These are phyloP conservation scores for Hemicrepidius hirtus DNA, from an alignment of 2,888 invertebrate species.

Conservation along the genomic window DNA sequence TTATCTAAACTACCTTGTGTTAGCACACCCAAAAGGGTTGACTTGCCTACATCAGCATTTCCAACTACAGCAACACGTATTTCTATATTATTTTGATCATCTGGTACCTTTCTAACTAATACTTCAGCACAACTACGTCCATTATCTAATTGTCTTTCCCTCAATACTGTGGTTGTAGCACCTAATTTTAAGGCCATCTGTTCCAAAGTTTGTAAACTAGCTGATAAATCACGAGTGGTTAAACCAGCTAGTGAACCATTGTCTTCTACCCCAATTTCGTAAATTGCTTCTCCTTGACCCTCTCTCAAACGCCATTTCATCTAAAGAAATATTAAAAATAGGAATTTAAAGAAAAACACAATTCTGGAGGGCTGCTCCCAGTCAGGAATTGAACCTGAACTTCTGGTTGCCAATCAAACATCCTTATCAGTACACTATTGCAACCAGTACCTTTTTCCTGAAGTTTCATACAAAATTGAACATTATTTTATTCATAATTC, in stretches of 20 bases:
- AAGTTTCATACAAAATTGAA: too few relatives aligned
- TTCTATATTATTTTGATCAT: slow-evolving; percentile 92
- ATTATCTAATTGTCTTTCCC: slow-evolving; percentile 77
- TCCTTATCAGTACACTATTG: too few relatives aligned
- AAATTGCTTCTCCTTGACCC: slow-evolving; percentile 97
- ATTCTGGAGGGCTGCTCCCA: too few relatives aligned
- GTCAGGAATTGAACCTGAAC: too few relatives aligned
- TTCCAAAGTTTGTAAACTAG: slow-evolving; percentile 88
- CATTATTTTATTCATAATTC: too few relatives aligned
- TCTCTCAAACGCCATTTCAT: slow-evolving; percentile 98
- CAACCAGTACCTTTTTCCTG: too few relatives aligned
- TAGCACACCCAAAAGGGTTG: slow-evolving; percentile 94
- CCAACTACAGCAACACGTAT: slow-evolving; percentile 95
- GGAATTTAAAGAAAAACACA: too few relatives aligned
- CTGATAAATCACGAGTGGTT: slow-evolving; percentile 87
- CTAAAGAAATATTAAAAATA: too few relatives aligned
- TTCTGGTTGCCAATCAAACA: too few relatives aligned
- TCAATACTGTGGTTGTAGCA: slow-evolving; percentile 85
- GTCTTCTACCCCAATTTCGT: slow-evolving; percentile 96
- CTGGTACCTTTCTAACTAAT: slow-evolving; percentile 90
- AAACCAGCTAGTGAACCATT: slow-evolving; percentile 92
- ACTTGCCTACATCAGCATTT: slow-evolving; percentile 97
- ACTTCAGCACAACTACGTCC: slow-evolving; percentile 88
- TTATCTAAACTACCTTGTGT: slow-evolving; percentile 98
- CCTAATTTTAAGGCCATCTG: slow-evolving; percentile 92